phyloP scores from a whole-genome alignment of 1,140 invertebrate species.

The Vanessa atalanta region DNA sequence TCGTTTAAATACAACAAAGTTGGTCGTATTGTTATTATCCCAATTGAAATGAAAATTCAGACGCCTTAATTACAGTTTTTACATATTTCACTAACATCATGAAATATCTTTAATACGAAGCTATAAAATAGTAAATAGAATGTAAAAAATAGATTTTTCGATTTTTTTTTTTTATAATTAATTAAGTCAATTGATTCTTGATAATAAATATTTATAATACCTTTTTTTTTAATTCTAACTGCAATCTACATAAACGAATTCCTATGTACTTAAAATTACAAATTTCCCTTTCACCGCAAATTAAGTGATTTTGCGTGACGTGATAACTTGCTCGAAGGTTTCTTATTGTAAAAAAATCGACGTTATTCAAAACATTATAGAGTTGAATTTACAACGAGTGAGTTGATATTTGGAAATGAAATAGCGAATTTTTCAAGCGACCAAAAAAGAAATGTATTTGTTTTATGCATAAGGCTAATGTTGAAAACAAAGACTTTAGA shows the following conservation, averaged over 20 bases:
- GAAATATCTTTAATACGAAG: no score
- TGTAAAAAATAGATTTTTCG: no score
- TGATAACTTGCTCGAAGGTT: constrained; percentile 34
- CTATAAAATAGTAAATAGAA: no score
- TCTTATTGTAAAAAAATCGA: constrained; percentile 9
- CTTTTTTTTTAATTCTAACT: neutral
- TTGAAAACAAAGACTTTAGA: constrained; percentile 25
- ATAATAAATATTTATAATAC: no score
- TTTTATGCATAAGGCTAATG: constrained; percentile 28
- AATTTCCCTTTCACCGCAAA: constrained; percentile 45
- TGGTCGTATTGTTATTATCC: no score
- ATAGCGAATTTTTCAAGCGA: constrained; percentile 26
- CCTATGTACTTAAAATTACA: constrained; percentile 34
- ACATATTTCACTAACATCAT: no score
- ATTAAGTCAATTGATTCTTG: no score
- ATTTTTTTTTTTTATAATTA: no score
- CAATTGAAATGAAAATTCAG: no score
- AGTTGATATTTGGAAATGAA: constrained; percentile 20
- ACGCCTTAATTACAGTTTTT: no score
- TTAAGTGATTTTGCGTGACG: constrained; percentile 49
- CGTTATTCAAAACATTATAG: neutral
- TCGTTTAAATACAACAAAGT: no score
- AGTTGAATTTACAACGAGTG: neutral
- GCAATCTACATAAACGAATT: neutral
- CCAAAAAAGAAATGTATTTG: constrained; percentile 32